Percentiles rank a stretch among this genome's conserved stretches.
These are phyloP conservation scores for Ceramica pisi DNA, from an alignment of 2,888 invertebrate species.

Conservation along the genomic window DNA sequence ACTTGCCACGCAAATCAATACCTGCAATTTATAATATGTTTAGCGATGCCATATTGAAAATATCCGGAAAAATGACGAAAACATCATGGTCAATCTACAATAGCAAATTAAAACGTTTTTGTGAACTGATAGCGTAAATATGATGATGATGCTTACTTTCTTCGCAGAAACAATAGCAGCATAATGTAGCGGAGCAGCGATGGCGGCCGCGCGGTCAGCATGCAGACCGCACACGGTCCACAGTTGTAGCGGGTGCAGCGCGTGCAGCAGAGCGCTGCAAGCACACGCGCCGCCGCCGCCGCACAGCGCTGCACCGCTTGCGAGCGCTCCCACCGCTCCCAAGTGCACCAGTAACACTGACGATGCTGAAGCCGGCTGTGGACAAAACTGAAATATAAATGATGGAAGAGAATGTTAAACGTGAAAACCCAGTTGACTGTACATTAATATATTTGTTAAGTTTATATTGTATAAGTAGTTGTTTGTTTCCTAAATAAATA, in stretches of 20 bases:
- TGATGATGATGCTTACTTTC: constrained; percentile 86
- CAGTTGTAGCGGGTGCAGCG: constrained; percentile 93
- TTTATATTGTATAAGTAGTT: no score
- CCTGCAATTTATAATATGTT: constrained; percentile 79
- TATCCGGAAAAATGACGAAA: not conserved
- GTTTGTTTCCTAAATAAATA: no score
- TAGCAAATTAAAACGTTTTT: not conserved
- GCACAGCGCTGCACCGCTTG: constrained; percentile 93
- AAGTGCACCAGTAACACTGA: constrained; percentile 94
- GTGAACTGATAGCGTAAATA: no score
- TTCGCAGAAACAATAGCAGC: constrained; percentile 94
- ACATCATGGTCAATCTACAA: no score
- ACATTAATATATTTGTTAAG: no score
- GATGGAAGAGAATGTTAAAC: not conserved
- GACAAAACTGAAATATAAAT: constrained; percentile 59
- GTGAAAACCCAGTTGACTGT: no score
- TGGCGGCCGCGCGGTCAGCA: constrained; percentile 95
- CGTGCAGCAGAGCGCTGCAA: constrained; percentile 93
- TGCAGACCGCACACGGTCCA: constrained; percentile 96
- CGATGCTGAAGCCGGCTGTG: constrained; percentile 92
- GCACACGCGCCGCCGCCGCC: constrained; percentile 92
- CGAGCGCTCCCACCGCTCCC: constrained; percentile 93
- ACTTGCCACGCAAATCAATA: constrained; percentile 92
- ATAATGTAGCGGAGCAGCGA: constrained; percentile 95
- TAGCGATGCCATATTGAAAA: not conserved